These are phyloP conservation scores for Coremacera marginata DNA, from an alignment of 2,888 invertebrate genomes.

Conservation along the genomic window DNA sequence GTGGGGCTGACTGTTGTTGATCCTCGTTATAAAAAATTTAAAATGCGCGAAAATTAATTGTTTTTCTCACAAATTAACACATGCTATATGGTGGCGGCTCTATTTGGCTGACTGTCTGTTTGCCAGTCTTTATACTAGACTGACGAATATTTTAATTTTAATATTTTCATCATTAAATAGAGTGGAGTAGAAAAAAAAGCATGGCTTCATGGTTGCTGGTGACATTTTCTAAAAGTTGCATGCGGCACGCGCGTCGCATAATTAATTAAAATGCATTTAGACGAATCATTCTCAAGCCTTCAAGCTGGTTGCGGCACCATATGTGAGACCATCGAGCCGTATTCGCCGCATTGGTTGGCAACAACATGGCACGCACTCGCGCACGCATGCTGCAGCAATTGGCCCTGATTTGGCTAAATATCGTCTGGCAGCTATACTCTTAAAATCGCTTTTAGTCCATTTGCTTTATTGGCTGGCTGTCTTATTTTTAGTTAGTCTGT, in stretches of 20 bases:
- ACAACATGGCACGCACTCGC: background rate
- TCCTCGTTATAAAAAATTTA: constrained; percentile 8
- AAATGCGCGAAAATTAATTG: constrained; percentile 34
- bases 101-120: background rate
- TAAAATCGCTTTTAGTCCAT: background rate
- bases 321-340: background rate
- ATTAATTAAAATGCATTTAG: constrained; percentile 67
- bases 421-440: background rate
- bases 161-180: background rate
- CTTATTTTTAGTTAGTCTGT: background rate
- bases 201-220: constrained; percentile 23
- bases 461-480: background rate
- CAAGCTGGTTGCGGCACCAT: background rate
- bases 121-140: background rate
- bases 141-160: constrained; percentile 9
- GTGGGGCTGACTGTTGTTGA: background rate
- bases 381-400: constrained; percentile 2
- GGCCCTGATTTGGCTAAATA: constrained; percentile 29
- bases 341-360: background rate
- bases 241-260: constrained; percentile 67
- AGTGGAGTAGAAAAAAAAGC: background rate
- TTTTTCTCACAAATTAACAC: constrained; percentile 39
- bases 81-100: constrained; percentile 4
- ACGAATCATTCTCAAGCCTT: constrained; percentile 45
- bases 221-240: constrained; percentile 51